These are phyloP conservation scores for Gadus macrocephalus DNA, from an alignment of 2,113 vertebrate genomes.

Conservation along the genomic window DNA sequence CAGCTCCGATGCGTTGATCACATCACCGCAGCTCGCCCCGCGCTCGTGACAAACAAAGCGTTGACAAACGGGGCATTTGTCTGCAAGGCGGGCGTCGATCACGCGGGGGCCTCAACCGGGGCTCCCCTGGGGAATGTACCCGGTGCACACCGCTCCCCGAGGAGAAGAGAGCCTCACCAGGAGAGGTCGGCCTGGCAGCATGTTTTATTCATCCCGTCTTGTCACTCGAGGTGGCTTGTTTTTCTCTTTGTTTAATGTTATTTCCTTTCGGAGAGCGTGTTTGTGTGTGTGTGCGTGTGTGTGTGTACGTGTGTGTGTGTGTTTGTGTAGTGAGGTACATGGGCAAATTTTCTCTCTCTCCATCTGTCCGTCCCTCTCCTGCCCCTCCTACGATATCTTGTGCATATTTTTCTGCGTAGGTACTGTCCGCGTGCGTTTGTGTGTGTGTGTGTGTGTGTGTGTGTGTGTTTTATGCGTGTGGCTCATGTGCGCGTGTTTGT, in stretches of 20 bases:
- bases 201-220: slow-evolving; percentile 59
- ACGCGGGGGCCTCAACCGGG: slow-evolving; percentile 29
- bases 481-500: neutral
- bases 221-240: slow-evolving; percentile 44
- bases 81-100: slow-evolving; percentile 38
- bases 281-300: slow-evolving; percentile 10
- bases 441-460: slow-evolving; percentile 5
- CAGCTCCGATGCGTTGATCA: too few species aligned
- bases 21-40: too few species aligned
- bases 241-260: slow-evolving; percentile 58
- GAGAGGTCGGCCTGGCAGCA: slow-evolving; percentile 36
- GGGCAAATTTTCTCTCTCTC: neutral
- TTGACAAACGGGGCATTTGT: neutral
- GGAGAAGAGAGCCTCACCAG: slow-evolving; percentile 30
- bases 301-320: slow-evolving; percentile 9
- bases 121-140: slow-evolving; percentile 45
- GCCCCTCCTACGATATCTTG: neutral
- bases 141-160: slow-evolving; percentile 41
- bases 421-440: slow-evolving; percentile 2
- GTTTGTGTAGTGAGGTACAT: neutral
- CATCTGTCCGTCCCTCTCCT: neutral
- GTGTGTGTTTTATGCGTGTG: neutral
- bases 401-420: slow-evolving; percentile 6
- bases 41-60: slow-evolving; percentile 35
- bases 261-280: slow-evolving; percentile 29